A percentile compares a stretch with the other conserved stretches of the same genome.
These are phyloP conservation scores for Cheilosia pagana DNA, from an alignment of 2,888 invertebrate genomes.

Conservation along the genomic window DNA sequence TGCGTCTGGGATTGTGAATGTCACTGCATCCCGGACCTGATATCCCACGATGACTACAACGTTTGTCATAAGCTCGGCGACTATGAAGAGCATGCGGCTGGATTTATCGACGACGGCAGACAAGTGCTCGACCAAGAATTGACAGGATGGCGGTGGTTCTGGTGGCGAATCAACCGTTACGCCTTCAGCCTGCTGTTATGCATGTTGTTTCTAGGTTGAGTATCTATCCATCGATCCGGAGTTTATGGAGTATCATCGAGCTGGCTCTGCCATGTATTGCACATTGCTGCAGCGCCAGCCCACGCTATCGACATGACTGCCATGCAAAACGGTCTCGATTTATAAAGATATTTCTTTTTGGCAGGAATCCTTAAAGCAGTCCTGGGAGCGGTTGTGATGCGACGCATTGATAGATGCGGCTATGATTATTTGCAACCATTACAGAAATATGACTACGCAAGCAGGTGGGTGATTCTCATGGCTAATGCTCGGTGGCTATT, in stretches of 20 bases:
- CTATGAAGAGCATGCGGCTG: constrained; percentile 76
- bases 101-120: constrained; percentile 74
- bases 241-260: constrained; percentile 28
- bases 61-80: constrained; percentile 77
- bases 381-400: constrained; percentile 76
- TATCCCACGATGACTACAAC: constrained; percentile 76
- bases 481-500: not conserved
- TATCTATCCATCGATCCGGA: constrained; percentile 46
- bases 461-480: constrained; percentile 71
- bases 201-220: constrained; percentile 77
- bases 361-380: constrained; percentile 78
- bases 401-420: constrained; percentile 75
- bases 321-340: constrained; percentile 34
- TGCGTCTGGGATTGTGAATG: constrained; percentile 81
- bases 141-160: constrained; percentile 47
- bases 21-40: constrained; percentile 78
- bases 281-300: not conserved
- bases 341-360: constrained; percentile 48
- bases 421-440: constrained; percentile 78
- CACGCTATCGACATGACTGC: constrained; percentile 21
- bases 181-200: constrained; percentile 67
- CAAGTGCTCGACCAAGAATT: constrained; percentile 33
- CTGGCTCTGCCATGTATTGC: constrained; percentile 15
- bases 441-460: constrained; percentile 75
- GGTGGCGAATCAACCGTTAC: constrained; percentile 53